Evolutionary conservation across 2,113 vertebrate genomes (phyloP).

Genomic region (Pardalotus punctatus): DNA sequence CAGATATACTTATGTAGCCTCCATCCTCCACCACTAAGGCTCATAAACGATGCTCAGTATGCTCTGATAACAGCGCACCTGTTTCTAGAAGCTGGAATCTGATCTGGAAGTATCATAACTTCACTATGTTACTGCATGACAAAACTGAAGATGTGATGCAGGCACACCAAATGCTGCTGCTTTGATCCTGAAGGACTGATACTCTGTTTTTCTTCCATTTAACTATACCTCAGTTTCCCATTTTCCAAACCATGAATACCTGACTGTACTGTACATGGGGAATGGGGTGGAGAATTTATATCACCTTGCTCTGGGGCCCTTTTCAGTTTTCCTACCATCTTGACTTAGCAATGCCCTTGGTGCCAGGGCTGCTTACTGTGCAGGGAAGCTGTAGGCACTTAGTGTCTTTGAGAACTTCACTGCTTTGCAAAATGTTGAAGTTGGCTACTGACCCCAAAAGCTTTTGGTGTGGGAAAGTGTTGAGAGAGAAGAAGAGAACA

Average conservation of each 20-base stretch:
- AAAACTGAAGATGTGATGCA: not conserved
- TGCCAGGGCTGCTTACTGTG: not conserved
- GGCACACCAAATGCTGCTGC: not conserved
- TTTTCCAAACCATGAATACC: not conserved
- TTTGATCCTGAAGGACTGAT: not conserved
- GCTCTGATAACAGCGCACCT: not conserved
- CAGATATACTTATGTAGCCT: rapidly evolving
- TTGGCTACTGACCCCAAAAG: slow-evolving; percentile 23
- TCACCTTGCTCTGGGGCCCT: not conserved
- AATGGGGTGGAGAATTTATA: not conserved
- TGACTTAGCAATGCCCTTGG: not conserved
- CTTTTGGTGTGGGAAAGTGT: slow-evolving; percentile 19
- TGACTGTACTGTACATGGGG: not conserved
- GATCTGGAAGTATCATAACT: not conserved
- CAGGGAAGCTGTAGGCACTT: not conserved
- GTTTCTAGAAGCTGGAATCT: not conserved
- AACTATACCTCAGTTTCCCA: not conserved
- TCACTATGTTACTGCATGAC: not conserved
- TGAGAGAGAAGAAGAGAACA: slow-evolving; percentile 29
- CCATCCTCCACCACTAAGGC: not conserved
- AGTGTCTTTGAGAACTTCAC: not conserved
- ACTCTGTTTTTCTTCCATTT: not conserved
- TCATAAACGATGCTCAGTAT: not conserved
- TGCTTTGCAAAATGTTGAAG: not conserved
- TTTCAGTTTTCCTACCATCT: not conserved